Evolutionary conservation across 2,113 vertebrate genomes (phyloP).

Genomic region (Stegostoma tigrinum): DNA sequence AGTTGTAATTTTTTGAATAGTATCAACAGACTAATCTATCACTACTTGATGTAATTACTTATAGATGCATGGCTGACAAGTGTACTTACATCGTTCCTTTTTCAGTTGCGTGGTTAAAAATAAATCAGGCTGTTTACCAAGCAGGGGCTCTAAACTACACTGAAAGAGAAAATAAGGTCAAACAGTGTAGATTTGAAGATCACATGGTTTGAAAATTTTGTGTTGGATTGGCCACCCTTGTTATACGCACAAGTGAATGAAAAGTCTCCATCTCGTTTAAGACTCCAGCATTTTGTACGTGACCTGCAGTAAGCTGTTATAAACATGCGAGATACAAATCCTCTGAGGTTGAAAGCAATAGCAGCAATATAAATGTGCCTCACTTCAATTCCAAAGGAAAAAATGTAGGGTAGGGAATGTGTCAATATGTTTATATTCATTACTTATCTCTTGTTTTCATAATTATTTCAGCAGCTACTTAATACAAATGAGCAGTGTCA

Average conservation of each 20-base stretch:
- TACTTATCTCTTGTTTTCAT: not conserved
- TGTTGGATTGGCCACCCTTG: not conserved
- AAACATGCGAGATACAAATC: not conserved
- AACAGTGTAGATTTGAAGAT: not conserved
- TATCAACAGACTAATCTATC: not conserved
- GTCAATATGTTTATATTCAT: not conserved
- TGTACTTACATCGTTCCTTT: not conserved
- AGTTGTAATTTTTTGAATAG: not conserved
- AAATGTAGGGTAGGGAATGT: not conserved
- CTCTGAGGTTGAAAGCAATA: not conserved
- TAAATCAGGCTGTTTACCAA: not conserved
- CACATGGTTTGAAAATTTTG: not conserved
- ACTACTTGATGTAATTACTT: not conserved
- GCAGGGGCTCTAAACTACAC: not conserved
- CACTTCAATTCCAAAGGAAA: not conserved
- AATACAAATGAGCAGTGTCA: not conserved
- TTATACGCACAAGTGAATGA: not conserved
- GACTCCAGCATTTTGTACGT: not conserved
- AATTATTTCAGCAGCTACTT: not conserved
- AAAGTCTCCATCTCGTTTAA: not conserved
- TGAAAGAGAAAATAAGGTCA: not conserved
- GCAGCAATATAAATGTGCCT: not conserved
- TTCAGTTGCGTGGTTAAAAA: not conserved
- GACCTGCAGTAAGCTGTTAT: not conserved
- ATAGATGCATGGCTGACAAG: not conserved